phyloP scores from a whole-genome alignment of 1,140 invertebrate species.

The Hydropsyche tenuis region DNA sequence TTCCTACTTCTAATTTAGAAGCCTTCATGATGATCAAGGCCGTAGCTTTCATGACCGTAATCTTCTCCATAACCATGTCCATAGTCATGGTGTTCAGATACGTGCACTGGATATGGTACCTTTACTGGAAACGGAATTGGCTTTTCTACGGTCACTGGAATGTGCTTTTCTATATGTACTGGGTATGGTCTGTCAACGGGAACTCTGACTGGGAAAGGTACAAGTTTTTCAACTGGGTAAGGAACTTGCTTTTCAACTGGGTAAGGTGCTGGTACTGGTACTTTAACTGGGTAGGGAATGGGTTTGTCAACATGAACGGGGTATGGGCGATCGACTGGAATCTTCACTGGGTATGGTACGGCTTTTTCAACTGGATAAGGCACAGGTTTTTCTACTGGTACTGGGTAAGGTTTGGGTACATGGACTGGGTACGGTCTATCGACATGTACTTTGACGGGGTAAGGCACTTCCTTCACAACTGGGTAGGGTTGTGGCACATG shows the following conservation, averaged over 20 bases:
- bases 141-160: conserved; percentile 66
- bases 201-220: conserved; percentile 67
- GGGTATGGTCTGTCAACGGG: conserved; percentile 67
- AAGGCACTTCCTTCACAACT: conserved; percentile 69
- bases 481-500: conserved; percentile 70
- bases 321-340: conserved; percentile 65
- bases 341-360: conserved; percentile 70
- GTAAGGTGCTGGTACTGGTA: conserved; percentile 62
- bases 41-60: conserved; percentile 21
- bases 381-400: conserved; percentile 71
- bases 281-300: conserved; percentile 65
- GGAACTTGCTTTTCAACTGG: conserved; percentile 65
- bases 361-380: conserved; percentile 73
- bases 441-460: conserved; percentile 73
- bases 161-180: conserved; percentile 66
- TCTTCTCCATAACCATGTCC: conserved; percentile 55
- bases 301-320: conserved; percentile 66
- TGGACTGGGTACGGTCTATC: conserved; percentile 77
- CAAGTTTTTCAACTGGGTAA: conserved; percentile 66
- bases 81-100: conserved; percentile 60
- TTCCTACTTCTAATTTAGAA: conserved; percentile 45
- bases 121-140: conserved; percentile 67
- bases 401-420: conserved; percentile 69
- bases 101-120: conserved; percentile 65
- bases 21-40: conserved; percentile 41